phyloP scores from a whole-genome alignment of 2,797 vertebrate genomes.

The Myotis daubentonii region DNA sequence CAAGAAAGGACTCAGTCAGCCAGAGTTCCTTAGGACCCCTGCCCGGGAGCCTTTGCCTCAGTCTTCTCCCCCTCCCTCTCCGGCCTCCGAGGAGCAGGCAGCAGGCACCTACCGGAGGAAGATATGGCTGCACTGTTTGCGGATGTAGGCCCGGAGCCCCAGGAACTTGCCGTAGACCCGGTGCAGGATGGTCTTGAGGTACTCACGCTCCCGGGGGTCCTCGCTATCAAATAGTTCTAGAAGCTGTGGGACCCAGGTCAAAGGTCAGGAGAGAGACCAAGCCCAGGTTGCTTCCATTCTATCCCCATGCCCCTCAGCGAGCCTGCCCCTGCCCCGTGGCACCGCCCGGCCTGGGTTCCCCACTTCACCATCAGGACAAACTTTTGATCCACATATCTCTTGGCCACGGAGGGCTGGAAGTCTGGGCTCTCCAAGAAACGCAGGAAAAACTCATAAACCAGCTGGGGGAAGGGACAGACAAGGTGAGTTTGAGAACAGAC shows the following conservation, averaged over 20 bases:
- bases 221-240: slow-evolving; percentile 95
- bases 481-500: background rate
- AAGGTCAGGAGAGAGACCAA: background rate
- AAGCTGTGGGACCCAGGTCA: slow-evolving; percentile 83
- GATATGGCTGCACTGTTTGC: slow-evolving; percentile 97
- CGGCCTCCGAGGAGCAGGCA: background rate
- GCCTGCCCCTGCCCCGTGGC: background rate
- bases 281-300: background rate
- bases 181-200: slow-evolving; percentile 96
- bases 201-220: slow-evolving; percentile 94
- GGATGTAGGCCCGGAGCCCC: slow-evolving; percentile 94
- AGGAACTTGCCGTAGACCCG: slow-evolving; percentile 96
- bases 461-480: slow-evolving; percentile 79
- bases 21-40: background rate
- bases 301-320: background rate
- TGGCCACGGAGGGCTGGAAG: slow-evolving; percentile 95
- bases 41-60: background rate
- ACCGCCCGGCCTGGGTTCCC: slow-evolving; percentile 44
- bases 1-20: background rate
- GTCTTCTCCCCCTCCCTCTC: background rate
- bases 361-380: slow-evolving; percentile 92
- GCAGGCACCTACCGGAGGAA: slow-evolving; percentile 90
- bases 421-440: slow-evolving; percentile 96
- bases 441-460: slow-evolving; percentile 96
- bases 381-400: slow-evolving; percentile 96